Evolutionary conservation across 2,113 vertebrate genomes (phyloP).

Genomic region (Pycnonotus jocosus): DNA sequence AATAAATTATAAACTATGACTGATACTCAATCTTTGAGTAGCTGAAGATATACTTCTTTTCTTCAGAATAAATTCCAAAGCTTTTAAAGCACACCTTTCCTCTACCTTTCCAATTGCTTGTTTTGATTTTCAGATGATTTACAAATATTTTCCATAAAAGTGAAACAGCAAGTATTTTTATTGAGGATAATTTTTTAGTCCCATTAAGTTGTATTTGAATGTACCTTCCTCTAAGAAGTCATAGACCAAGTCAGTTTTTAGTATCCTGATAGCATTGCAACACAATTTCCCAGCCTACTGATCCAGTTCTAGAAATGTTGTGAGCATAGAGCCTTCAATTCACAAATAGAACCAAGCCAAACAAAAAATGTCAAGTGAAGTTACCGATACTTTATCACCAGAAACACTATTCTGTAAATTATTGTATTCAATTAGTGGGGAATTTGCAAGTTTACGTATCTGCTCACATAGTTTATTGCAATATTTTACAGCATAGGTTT

Average conservation of each 20-base stretch:
- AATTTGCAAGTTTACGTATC: background rate
- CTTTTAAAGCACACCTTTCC: background rate
- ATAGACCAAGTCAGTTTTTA: background rate
- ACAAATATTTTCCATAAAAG: background rate
- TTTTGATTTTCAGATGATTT: background rate
- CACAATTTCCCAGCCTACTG: background rate
- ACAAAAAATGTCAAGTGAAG: background rate
- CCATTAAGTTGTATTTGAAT: background rate
- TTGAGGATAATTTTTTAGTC: background rate
- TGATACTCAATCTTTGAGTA: background rate
- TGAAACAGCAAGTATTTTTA: background rate
- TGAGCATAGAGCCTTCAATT: background rate
- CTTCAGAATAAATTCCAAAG: background rate
- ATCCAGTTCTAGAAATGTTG: background rate
- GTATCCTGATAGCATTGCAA: background rate
- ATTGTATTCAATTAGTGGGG: background rate
- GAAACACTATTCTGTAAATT: background rate
- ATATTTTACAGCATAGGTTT: background rate
- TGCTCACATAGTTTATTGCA: background rate
- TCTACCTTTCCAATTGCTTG: background rate
- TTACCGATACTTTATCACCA: background rate
- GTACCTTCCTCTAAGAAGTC: background rate
- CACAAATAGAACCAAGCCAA: background rate
- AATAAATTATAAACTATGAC: background rate
- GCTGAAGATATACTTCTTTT: background rate